These are phyloP conservation scores for Phalacrocorax pelagicus DNA, from an alignment of 2,113 vertebrate species.

Conservation along the genomic window DNA sequence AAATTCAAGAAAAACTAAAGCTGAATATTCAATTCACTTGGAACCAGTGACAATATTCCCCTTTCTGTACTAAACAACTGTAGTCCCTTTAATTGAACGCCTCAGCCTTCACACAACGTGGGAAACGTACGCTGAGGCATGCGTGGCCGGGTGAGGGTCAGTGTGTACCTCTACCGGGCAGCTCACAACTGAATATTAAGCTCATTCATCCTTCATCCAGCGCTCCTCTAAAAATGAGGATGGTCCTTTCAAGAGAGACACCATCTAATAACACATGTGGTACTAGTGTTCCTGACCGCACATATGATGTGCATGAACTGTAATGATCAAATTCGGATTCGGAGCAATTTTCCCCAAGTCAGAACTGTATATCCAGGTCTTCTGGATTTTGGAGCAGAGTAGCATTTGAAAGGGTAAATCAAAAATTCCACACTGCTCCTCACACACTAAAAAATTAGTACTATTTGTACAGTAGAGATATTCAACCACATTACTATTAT, in stretches of 20 bases:
- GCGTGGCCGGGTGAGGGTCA: too few species aligned
- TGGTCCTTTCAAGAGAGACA: background rate
- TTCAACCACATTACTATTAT: background rate
- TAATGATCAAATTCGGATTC: rapidly evolving
- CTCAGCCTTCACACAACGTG: background rate
- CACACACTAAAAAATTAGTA: background rate
- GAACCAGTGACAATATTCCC: background rate
- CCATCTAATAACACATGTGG: too few species aligned
- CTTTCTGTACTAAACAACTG: background rate
- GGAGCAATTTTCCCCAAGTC: background rate
- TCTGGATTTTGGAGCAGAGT: background rate
- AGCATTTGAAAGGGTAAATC: background rate
- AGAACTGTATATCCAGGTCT: background rate
- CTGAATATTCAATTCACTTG: background rate
- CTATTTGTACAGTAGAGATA: background rate
- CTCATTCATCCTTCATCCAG: background rate
- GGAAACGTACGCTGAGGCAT: rapidly evolving
- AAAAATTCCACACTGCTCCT: background rate
- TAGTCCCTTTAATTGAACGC: background rate
- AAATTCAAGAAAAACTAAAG: background rate
- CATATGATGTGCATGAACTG: rapidly evolving
- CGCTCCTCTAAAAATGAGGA: background rate
- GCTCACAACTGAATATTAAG: background rate
- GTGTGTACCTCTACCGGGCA: background rate
- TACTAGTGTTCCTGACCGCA: background rate